Evolutionary conservation across 2,888 invertebrate species (phyloP).

Genomic region (Athalia cordata): DNA sequence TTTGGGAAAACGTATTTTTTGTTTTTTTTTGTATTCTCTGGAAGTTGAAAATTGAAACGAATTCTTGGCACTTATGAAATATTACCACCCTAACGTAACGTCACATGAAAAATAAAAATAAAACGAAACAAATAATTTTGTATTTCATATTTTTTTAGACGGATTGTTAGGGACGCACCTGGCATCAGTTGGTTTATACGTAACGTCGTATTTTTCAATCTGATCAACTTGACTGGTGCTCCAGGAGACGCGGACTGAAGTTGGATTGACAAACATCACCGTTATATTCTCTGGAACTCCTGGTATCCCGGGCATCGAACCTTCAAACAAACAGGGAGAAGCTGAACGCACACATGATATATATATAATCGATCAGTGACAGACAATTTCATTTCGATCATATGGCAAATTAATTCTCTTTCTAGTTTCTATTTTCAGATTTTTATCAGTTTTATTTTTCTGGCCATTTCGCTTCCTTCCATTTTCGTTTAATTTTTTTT

Average conservation of each 20-base stretch:
- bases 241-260: slow-evolving; percentile 91
- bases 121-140: slow-evolving; percentile 49
- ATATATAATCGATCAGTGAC: neutral
- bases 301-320: slow-evolving; percentile 84
- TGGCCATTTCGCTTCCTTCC: neutral
- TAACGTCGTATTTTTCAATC: slow-evolving; percentile 93
- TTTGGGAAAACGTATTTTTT: neutral
- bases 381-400: neutral
- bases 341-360: neutral
- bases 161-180: slow-evolving; percentile 80
- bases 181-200: slow-evolving; percentile 92
- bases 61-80: no score
- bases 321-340: slow-evolving; percentile 70
- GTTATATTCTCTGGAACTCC: slow-evolving; percentile 92
- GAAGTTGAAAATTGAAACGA: no score
- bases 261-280: slow-evolving; percentile 89
- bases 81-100: no score
- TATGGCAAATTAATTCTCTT: neutral
- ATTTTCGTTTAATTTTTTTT: no score
- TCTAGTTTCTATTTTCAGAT: neutral
- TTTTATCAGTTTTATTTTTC: neutral
- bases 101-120: no score
- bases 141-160: neutral
- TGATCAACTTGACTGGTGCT: slow-evolving; percentile 84
- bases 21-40: no score